Conservation (phyloP, 1,140 invertebrate species). For the Manduca sexta region DNA sequence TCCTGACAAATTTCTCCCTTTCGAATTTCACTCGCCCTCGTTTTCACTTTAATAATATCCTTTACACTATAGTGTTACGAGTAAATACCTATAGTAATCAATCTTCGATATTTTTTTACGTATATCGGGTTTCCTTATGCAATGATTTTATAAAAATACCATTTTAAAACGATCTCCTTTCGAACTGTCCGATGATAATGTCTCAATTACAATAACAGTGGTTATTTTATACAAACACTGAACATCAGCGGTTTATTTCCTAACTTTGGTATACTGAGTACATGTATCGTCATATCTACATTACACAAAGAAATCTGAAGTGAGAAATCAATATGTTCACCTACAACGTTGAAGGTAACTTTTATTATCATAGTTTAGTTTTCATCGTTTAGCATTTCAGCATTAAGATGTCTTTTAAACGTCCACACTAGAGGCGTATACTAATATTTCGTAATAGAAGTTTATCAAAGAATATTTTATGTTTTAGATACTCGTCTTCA, state of each 20-base stretch:
- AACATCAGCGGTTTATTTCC: constrained; percentile 57
- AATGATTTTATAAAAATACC: constrained; percentile 73
- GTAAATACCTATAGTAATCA: constrained; percentile 51
- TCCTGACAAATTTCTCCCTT: constrained; percentile 43
- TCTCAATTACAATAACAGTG: constrained; percentile 45
- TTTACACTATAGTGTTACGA: constrained; percentile 60
- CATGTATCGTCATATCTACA: constrained; percentile 40
- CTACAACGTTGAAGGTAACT: constrained; percentile 63
- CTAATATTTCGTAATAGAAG: constrained; percentile 12
- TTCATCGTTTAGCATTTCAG: constrained; percentile 10
- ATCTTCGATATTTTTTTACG: constrained; percentile 68
- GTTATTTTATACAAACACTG: constrained; percentile 29
- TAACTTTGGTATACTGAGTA: constrained; percentile 72
- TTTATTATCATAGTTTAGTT: constrained; percentile 26
- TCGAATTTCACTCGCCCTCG: constrained; percentile 34
- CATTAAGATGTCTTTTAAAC: constrained; percentile 24
- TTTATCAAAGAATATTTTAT: constrained; percentile 24
- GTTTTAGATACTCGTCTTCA: constrained; percentile 13
- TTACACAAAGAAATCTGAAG: constrained; percentile 46
- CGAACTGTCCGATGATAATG: constrained; percentile 16
- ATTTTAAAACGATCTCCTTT: constrained; percentile 25
- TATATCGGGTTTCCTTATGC: constrained; percentile 69
- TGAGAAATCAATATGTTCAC: constrained; percentile 32
- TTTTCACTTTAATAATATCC: constrained; percentile 42
- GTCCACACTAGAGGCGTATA: too few species aligned